phyloP scores from a whole-genome alignment of 1,140 invertebrate species.

The Neodiprion pinetum region DNA sequence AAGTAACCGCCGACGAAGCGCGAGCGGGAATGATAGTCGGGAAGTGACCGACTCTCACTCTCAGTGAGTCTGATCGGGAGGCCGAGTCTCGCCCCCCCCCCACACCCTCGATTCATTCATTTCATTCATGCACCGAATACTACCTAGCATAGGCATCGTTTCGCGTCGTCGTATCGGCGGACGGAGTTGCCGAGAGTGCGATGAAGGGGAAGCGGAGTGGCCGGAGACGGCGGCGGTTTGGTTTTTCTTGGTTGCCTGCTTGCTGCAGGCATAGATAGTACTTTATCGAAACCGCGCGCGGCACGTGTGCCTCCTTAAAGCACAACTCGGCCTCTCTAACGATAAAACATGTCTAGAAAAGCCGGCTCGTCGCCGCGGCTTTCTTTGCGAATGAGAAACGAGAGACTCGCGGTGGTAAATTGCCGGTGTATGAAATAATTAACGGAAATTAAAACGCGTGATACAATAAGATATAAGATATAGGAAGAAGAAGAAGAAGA shows the following conservation, averaged over 20 bases:
- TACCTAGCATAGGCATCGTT: not conserved
- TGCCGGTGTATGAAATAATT: too few relatives aligned
- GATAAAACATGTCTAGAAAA: not conserved
- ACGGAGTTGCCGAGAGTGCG: not conserved
- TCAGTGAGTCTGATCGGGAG: not conserved
- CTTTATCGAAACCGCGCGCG: too few relatives aligned
- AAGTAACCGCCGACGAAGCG: conserved; percentile 4
- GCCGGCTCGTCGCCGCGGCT: not conserved
- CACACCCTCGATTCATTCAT: not conserved
- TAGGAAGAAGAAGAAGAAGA: too few relatives aligned
- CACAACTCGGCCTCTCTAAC: too few relatives aligned
- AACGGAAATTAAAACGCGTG: too few relatives aligned
- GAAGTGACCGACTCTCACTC: not conserved
- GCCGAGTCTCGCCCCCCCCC: not conserved
- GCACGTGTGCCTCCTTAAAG: too few relatives aligned
- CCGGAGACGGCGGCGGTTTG: too few relatives aligned
- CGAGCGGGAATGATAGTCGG: not conserved
- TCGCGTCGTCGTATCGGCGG: conserved; percentile 9
- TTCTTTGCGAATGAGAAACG: too few relatives aligned
- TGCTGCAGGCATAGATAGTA: too few relatives aligned
- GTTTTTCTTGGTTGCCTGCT: too few relatives aligned
- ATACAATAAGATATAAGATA: too few relatives aligned
- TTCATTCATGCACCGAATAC: conserved; percentile 9
- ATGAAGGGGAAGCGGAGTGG: not conserved
- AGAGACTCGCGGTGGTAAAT: too few relatives aligned